phyloP scores from a whole-genome alignment of 2,888 invertebrate genomes.

The Himalopsyche kuldschensis region DNA sequence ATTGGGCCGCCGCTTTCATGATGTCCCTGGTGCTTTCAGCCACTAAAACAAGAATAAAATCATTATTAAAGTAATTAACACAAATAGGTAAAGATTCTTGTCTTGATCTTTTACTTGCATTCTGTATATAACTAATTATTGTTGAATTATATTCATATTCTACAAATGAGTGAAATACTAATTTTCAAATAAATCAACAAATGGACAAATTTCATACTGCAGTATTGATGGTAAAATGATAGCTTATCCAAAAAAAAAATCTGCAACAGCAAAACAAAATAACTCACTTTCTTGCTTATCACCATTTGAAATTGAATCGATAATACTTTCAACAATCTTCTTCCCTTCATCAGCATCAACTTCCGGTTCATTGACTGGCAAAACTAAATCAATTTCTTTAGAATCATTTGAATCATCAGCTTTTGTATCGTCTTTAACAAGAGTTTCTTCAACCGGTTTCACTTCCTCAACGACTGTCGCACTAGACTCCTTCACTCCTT shows the following conservation, averaged over 20 bases:
- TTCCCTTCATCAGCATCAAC: constrained; percentile 84
- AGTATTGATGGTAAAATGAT: not conserved
- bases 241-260: not conserved
- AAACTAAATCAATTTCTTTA: constrained; percentile 48
- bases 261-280: constrained; percentile 28
- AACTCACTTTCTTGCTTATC: constrained; percentile 73
- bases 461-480: not conserved
- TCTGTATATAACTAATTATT: too few species aligned
- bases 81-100: not conserved
- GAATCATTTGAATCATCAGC: constrained; percentile 1
- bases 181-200: too few species aligned
- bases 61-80: not conserved
- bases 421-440: constrained; percentile 8
- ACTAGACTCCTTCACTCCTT: not conserved
- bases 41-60: constrained; percentile 52
- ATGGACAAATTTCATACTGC: not conserved
- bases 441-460: constrained; percentile 1
- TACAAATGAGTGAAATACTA: too few species aligned
- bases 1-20: constrained; percentile 84
- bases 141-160: too few species aligned
- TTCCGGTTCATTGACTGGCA: constrained; percentile 55
- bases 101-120: too few species aligned
- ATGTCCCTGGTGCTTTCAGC: constrained; percentile 87
- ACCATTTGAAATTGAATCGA: constrained; percentile 74
- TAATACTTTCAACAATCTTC: constrained; percentile 87